Evolutionary conservation across 2,888 invertebrate species (phyloP).

Genomic region (Athetis lepigone): DNA sequence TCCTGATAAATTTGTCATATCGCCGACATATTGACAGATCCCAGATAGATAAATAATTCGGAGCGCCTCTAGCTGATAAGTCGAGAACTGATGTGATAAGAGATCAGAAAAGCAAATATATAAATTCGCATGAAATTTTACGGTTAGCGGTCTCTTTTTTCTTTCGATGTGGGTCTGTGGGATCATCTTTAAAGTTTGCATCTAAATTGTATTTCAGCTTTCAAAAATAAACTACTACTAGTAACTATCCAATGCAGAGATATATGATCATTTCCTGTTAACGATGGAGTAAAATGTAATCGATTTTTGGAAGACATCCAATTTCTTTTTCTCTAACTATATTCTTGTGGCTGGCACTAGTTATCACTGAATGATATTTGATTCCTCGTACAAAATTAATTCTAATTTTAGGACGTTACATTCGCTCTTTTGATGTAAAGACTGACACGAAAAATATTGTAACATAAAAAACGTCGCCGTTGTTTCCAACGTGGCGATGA

Average conservation of each 20-base stretch:
- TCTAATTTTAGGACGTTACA: constrained; percentile 83
- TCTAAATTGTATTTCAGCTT: constrained; percentile 61
- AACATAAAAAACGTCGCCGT: constrained; percentile 44
- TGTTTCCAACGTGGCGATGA: constrained; percentile 42
- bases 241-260: constrained; percentile 69
- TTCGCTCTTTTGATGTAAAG: constrained; percentile 67
- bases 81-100: constrained; percentile 70
- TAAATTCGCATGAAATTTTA: constrained; percentile 55
- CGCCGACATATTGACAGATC: constrained; percentile 85
- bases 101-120: constrained; percentile 53
- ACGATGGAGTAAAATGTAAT: constrained; percentile 85
- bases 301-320: constrained; percentile 87
- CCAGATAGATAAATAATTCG: constrained; percentile 74
- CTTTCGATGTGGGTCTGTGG: constrained; percentile 46
- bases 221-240: constrained; percentile 67
- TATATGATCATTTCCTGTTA: constrained; percentile 82
- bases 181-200: constrained; percentile 42
- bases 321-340: constrained; percentile 74
- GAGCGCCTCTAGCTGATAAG: constrained; percentile 72
- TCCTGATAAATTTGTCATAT: constrained; percentile 80
- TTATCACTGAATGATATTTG: constrained; percentile 85
- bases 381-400: constrained; percentile 83
- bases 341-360: constrained; percentile 82
- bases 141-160: constrained; percentile 53
- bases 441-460: constrained; percentile 62